A percentile compares a stretch with the other conserved stretches of the same genome.
phyloP scores from a whole-genome alignment of 2,797 vertebrate species.

The Dipus sagitta region DNA sequence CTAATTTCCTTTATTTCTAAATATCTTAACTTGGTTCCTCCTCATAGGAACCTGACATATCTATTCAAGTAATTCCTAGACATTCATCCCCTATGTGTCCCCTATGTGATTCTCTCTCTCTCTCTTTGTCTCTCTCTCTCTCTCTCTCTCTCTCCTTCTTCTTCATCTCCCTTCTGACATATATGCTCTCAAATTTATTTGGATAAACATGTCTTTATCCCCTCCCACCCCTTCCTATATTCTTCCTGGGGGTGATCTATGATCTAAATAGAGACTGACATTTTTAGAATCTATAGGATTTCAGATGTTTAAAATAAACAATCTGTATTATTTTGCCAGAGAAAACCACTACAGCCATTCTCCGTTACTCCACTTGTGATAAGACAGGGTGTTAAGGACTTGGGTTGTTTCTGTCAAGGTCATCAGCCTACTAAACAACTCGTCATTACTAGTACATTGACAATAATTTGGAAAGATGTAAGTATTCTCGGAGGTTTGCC shows the following conservation, averaged over 20 bases:
- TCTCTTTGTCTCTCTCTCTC: background rate
- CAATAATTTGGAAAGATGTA: background rate
- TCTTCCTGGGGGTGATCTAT: background rate
- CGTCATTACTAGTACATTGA: background rate
- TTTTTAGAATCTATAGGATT: background rate
- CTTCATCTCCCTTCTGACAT: background rate
- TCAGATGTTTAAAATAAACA: background rate
- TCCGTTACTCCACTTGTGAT: background rate
- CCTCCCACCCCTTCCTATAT: background rate
- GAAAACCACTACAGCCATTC: background rate
- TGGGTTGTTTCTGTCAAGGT: background rate
- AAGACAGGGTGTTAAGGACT: background rate
- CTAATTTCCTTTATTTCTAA: slow-evolving; percentile 11
- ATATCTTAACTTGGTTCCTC: slow-evolving; percentile 3
- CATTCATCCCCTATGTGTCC: background rate
- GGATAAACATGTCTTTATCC: background rate
- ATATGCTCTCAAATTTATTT: background rate
- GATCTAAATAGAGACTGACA: background rate
- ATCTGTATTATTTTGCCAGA: background rate
- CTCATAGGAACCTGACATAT: background rate
- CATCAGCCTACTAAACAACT: background rate
- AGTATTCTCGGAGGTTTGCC: background rate
- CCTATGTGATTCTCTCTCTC: no score
- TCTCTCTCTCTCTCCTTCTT: background rate
- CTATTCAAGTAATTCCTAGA: background rate